Base-by-base conservation (phyloP, 1,140 invertebrate species). In the Rhizoglyphus robini region DNA sequence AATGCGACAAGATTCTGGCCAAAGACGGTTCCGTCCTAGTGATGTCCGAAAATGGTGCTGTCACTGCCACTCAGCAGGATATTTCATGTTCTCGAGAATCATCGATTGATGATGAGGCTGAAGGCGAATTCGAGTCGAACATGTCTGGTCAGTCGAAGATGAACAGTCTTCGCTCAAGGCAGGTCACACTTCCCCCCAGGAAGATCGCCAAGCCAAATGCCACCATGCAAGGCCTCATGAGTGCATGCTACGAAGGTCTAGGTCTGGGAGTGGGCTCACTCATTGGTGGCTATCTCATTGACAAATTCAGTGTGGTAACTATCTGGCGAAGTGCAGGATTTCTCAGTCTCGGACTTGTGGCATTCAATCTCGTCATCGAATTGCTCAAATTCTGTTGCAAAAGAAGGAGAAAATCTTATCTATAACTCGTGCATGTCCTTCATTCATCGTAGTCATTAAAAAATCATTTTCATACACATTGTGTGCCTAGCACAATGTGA, bases 201-300 rank as follows among this genome's bases (percentile, higher is more conserved):
- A 65, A 59, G 23, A 59, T 59, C 18, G 31, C 23, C 51, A 59
- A 60, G 27, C 58, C 58, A 46, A 60, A 27, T 41, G 70, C 70
- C 11, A 69, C 68, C 1, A 67, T 74, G 66, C 74, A 75, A 68
- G 88, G 88, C 64, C 76, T 92, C 20, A 83, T 90, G 25, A 87
- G 88, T 27, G 88, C 86, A 34, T 78, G 88, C 3, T 71, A 66
- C 61, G 70, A 71, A 67, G 70, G 70, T 3, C 36, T 71, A 38
- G 70, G 70, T 64, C 34, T 68, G 2, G 67, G 67, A 3, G 57
- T 68, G 32, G 67, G 67, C 2, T 68, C 67, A 34, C 11, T 61
- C 3, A 4, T 68, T 1, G 67, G 64, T 34, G 67, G 67, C 25
- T 36, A 25, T 34, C 3, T 68, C 5, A 68, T 61, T 1, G 34